A percentile compares a stretch with the other conserved stretches of the same genome.
These are phyloP conservation scores for Heliangelus exortis DNA, from an alignment of 2,797 vertebrate species.

Conservation along the genomic window DNA sequence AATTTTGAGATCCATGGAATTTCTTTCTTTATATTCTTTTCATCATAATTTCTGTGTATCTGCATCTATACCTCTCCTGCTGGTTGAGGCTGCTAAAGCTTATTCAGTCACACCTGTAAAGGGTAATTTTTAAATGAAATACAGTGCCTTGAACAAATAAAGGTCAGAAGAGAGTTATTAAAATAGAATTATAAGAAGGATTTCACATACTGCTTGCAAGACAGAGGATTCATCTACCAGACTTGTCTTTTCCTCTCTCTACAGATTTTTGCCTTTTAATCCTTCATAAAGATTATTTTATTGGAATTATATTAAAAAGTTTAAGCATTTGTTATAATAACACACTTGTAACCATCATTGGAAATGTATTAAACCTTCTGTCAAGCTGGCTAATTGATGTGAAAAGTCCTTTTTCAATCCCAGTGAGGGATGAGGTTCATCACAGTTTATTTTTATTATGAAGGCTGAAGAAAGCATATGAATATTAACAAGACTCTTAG, in stretches of 20 bases:
- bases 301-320: background rate
- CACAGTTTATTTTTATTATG: background rate
- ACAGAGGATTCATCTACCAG: background rate
- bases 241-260: background rate
- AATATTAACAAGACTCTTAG: background rate
- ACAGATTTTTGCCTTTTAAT: slow-evolving; percentile 20
- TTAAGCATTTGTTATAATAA: slow-evolving; percentile 11
- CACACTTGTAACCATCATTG: background rate
- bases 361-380: slow-evolving; percentile 24
- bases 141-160: background rate
- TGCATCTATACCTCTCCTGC: background rate
- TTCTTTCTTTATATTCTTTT: background rate
- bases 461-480: background rate
- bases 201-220: background rate
- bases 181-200: slow-evolving; percentile 28
- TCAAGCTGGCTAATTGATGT: slow-evolving; percentile 4
- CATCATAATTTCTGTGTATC: background rate
- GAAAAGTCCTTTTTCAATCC: background rate
- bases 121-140: slow-evolving; percentile 8
- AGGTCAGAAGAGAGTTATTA: background rate
- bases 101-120: background rate
- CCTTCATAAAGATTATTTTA: slow-evolving; percentile 24
- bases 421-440: background rate
- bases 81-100: background rate
- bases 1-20: background rate